Base-by-base conservation (phyloP, 1,140 invertebrate genomes). In the Dendroctonus ponderosae region DNA sequence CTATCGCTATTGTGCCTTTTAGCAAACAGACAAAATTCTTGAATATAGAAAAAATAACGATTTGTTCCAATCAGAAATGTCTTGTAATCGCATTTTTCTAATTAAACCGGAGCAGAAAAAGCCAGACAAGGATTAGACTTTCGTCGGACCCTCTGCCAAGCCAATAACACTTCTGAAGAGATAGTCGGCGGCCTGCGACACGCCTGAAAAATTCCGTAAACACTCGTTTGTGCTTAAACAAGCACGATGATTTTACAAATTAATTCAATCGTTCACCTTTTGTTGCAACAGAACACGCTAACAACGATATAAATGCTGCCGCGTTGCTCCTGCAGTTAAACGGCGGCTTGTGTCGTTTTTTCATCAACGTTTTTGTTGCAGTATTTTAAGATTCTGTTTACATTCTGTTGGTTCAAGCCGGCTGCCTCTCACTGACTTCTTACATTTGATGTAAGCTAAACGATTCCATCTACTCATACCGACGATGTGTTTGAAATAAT, bases 181-280 rank as follows among this genome's bases (percentile, higher is more conserved):
- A 42, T 57, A 57, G 38, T 57, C 54, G 40, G 41, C 40, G 54
- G 38, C 54, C 54, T 26, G 15, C 46, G 59, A 50, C 59, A 62
- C 59, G 59, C 59, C 59, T 62, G 59, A 62, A 62, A 62, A 62
- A 62, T 62, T 48, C 59, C 42, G 59, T 62, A 62, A 62, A 62
- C 59, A 62, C 44, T 62, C 59, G 59, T 62, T 62, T 62, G 59
- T 39, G 59, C 59, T 62, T 62, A 62, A 62, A 62, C 59, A 62
- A 62, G 59, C 59, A 62, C 44, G 59, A 62, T 62, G 59, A 62
- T 49, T 62, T 62, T 62, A 62, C 59, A 51, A 62, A 62, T 62
- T 62, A 51, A 62, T 62, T 62, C 59, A 62, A 62, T 62, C 59
- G 59, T 62, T 62, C 59, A 62, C 59, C 59, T 62, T 48, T 41